Conservation (phyloP, 2,113 vertebrate genomes). For the Pica pica region DNA sequence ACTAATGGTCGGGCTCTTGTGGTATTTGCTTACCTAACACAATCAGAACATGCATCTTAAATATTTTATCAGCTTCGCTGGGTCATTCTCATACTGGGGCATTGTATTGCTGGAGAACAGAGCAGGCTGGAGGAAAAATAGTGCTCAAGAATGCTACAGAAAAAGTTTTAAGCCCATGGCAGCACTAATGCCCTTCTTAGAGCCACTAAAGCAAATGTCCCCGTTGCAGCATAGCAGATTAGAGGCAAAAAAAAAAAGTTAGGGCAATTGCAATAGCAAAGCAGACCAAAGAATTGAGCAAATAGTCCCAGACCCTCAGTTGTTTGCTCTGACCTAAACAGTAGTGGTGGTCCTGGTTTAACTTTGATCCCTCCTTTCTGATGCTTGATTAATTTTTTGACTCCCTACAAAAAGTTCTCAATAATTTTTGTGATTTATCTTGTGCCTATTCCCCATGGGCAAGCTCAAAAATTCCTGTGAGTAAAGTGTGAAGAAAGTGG, state of each 20-base stretch:
- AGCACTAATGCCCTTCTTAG: neutral
- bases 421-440: neutral
- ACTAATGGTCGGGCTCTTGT: conserved; percentile 37
- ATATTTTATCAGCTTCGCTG: conserved; percentile 70
- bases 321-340: neutral
- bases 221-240: neutral
- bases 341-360: neutral
- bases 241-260: neutral
- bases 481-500: neutral
- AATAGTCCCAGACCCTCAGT: neutral
- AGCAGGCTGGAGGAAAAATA: neutral
- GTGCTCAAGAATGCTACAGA: neutral
- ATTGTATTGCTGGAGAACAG: conserved; percentile 4
- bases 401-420: neutral
- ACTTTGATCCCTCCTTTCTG: neutral
- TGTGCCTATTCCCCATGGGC: neutral
- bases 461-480: neutral
- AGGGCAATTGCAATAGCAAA: neutral
- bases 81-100: conserved; percentile 45
- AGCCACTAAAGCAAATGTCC: neutral
- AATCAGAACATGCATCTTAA: conserved; percentile 62
- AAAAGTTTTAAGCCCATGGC: neutral
- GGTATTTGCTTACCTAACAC: conserved; percentile 70
- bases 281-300: neutral
- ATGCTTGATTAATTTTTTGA: neutral